Conservation (phyloP, 2,797 vertebrate genomes). For the Chrysolophus pictus region DNA sequence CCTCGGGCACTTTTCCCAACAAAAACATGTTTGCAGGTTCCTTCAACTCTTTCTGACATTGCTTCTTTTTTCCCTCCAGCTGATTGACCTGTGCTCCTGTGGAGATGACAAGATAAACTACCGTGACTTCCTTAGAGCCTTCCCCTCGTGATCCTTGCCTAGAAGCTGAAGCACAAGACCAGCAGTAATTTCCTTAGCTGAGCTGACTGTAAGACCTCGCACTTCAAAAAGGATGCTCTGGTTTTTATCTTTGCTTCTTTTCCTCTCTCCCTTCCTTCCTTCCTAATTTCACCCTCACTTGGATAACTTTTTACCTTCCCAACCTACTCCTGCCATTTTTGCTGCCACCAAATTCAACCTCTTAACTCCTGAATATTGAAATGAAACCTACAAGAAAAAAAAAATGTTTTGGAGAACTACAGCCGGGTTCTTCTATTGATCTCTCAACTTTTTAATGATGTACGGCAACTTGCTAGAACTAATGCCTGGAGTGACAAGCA, state of each 20-base stretch:
- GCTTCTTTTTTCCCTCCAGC: slow-evolving; percentile 42
- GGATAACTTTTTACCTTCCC: background rate
- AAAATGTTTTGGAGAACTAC: background rate
- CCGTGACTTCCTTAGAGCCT: slow-evolving; percentile 72
- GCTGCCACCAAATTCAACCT: background rate
- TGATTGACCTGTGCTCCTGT: slow-evolving; percentile 73
- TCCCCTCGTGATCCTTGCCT: slow-evolving; percentile 55
- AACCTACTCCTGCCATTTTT: background rate
- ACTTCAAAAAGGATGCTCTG: background rate
- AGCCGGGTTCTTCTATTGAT: background rate
- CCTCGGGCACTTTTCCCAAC: background rate
- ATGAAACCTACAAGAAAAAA: background rate
- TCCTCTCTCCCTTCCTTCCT: background rate
- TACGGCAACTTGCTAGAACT: background rate
- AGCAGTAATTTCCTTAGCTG: background rate
- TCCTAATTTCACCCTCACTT: background rate
- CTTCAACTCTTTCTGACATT: background rate
- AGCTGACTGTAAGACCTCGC: background rate
- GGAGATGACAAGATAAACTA: slow-evolving; percentile 75
- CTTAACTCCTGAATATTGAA: background rate
- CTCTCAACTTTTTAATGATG: background rate
- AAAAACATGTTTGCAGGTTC: background rate
- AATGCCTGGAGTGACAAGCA: background rate
- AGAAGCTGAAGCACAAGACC: background rate
- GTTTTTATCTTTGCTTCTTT: background rate